Base-by-base conservation (phyloP, 2,888 invertebrate genomes). In the Caenorhabditis panamensis region DNA sequence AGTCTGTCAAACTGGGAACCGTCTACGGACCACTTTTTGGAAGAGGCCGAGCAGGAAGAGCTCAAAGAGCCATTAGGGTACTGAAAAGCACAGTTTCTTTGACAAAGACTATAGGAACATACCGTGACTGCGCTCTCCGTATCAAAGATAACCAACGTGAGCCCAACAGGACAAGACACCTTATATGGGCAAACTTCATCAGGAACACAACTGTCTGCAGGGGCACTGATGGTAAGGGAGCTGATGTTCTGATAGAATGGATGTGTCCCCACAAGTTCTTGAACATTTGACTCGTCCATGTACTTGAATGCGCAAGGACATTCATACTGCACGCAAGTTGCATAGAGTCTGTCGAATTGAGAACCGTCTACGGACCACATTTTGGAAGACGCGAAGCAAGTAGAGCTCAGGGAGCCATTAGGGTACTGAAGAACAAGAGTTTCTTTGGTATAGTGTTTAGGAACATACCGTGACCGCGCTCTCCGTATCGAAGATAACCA, bases 401-500 rank as follows among this genome's bases (percentile, higher is more conserved):
- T 13, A 2, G 41, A 41, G 13, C 2, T 2, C 13, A 41, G 6
- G 41, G 41, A 41, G 13, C 41, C 41, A 13, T 41, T 22, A 4
- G 54, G 54, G 28, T 28, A 31, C 54, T 54, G 54, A n/a, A 31
- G 24, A 53, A 11, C 5, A 16, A 1, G 24, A 53, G 16, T 13
- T 11, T 53, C 2, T 5, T 4, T 24, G 13, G 13, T 13, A 53
- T 6, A 31, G 31, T 31, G n/a, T n/a, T n/a, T n/a, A n/a, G n/a
- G n/a, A n/a, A 11, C n/a, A 1, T 51, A 51, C 51, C 51, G 8
- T 13, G 8, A 2, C 13, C 6, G 41, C 41, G 13, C 41, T 41
- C 9, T 51, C 51, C 22, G 54, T 58, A 26, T 31, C 58, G 36
- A 58, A 58, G 1, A 58, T 36, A 31, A 58, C 58, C 36, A 58